Percentiles rank a stretch among this genome's conserved stretches.
These are phyloP conservation scores for Trididemnum miniatum DNA, from an alignment of 23 tunicate genomes.

Conservation along the genomic window DNA sequence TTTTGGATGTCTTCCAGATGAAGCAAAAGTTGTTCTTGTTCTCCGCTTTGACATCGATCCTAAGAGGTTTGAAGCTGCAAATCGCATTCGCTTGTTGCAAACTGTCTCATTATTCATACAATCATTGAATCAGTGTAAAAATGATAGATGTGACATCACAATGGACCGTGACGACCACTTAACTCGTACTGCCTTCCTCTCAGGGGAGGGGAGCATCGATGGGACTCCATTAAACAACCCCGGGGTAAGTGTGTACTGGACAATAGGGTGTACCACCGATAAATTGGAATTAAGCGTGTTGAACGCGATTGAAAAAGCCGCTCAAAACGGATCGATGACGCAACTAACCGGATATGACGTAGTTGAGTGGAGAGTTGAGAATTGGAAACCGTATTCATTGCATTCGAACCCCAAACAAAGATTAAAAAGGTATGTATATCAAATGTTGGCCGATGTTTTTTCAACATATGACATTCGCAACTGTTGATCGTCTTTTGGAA, in stretches of 20 bases:
- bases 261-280: constrained; percentile 68
- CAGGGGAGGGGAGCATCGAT: constrained; percentile 57
- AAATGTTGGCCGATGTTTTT: no score
- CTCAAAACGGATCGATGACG: constrained; percentile 64
- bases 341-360: constrained; percentile 59
- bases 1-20: neutral
- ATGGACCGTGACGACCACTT: neutral
- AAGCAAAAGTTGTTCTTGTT: neutral
- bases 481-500: no score
- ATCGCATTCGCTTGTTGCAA: constrained; percentile 26
- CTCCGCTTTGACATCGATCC: constrained; percentile 13
- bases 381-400: constrained; percentile 32
- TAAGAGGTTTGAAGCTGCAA: neutral
- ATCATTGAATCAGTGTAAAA: neutral
- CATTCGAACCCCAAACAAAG: neutral
- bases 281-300: constrained; percentile 34
- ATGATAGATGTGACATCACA: neutral
- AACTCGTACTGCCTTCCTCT: constrained; percentile 31
- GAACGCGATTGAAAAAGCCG: constrained; percentile 38
- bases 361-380: constrained; percentile 63
- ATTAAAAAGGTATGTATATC: no score
- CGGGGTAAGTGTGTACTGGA: constrained; percentile 59
- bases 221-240: neutral
- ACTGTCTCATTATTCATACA: neutral
- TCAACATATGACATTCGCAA: no score